Conservation (phyloP, 2,113 vertebrate species). For the Peromyscus maniculatus region DNA sequence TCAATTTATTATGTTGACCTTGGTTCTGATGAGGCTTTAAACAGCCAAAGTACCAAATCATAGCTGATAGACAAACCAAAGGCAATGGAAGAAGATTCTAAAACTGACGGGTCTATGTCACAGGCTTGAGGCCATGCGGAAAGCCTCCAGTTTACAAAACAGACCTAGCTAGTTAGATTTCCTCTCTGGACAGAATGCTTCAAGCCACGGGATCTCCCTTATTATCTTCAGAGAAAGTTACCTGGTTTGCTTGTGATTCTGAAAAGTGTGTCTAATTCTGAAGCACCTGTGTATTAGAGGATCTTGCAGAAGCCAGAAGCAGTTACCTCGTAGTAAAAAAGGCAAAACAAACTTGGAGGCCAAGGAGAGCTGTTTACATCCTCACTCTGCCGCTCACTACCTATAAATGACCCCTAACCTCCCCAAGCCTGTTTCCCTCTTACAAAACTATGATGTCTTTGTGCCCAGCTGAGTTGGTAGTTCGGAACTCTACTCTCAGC, state of each 20-base stretch:
- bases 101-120: not conserved
- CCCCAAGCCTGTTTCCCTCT: not conserved
- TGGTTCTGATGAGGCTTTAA: conserved; percentile 40
- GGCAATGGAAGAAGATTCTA: not conserved
- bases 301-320: conserved; percentile 65
- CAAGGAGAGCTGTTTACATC: not conserved
- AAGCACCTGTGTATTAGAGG: conserved; percentile 11
- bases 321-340: conserved; percentile 30
- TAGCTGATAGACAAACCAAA: not conserved
- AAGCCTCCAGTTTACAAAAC: conserved; percentile 4
- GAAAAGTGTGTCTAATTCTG: conserved; percentile 39
- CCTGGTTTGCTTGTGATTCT: conserved; percentile 20
- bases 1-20: not conserved
- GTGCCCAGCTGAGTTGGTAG: not conserved
- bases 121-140: not conserved
- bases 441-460: not conserved
- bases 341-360: not conserved
- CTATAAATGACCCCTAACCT: not conserved
- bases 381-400: not conserved
- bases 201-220: not conserved
- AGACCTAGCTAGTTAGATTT: conserved; percentile 26
- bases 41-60: not conserved
- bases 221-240: conserved; percentile 39
- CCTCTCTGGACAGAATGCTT: conserved; percentile 19
- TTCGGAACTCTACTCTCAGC: not conserved